phyloP scores from a whole-genome alignment of 2,113 vertebrate species.

The Prunella himalayana region DNA sequence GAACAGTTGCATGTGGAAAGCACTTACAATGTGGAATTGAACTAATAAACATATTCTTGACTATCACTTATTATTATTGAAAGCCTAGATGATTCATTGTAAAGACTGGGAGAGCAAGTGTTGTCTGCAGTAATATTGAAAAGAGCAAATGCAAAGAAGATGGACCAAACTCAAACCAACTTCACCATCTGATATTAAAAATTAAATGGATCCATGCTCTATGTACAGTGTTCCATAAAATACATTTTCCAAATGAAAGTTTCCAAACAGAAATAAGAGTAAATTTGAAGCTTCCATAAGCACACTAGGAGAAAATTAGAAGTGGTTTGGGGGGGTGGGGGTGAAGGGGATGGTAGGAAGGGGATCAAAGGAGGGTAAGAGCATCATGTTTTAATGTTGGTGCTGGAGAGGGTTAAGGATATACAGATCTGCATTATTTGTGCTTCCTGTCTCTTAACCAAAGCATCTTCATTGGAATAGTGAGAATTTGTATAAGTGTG shows the following conservation, averaged over 20 bases:
- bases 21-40: neutral
- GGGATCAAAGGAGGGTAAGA: neutral
- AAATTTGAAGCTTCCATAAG: neutral
- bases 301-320: neutral
- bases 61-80: neutral
- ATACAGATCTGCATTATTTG: neutral
- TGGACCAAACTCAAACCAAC: neutral
- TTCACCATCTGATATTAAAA: neutral
- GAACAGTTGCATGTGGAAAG: neutral
- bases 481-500: neutral
- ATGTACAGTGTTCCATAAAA: neutral
- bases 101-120: neutral
- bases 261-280: neutral
- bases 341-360: fast-evolving
- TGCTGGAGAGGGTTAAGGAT: neutral
- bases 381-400: neutral
- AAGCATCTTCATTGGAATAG: neutral
- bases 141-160: neutral
- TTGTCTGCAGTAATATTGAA: neutral
- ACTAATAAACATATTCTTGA: neutral
- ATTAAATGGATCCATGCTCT: neutral
- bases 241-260: neutral
- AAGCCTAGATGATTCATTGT: neutral
- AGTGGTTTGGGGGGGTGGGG: fast-evolving
- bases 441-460: neutral